phyloP scores from a whole-genome alignment of 2,113 vertebrate genomes.

The Thamnaconus septentrionalis region DNA sequence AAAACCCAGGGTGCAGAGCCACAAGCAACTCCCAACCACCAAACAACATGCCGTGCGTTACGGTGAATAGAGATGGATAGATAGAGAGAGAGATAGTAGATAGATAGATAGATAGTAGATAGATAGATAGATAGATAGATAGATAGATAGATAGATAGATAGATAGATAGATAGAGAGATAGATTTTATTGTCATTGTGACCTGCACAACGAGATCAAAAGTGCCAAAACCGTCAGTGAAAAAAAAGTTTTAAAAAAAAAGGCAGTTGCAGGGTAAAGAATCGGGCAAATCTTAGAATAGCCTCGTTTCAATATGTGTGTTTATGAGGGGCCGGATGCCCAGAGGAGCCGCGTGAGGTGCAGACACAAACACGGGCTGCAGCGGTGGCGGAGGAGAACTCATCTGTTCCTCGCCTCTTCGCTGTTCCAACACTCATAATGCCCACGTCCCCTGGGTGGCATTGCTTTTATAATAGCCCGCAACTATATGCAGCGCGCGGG shows the following conservation, averaged over 20 bases:
- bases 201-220: too few relatives aligned
- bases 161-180: too few relatives aligned
- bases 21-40: too few relatives aligned
- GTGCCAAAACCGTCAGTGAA: too few relatives aligned
- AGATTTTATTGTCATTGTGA: too few relatives aligned
- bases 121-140: too few relatives aligned
- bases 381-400: slow-evolving; percentile 48
- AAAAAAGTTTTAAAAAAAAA: too few relatives aligned
- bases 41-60: too few relatives aligned
- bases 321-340: slow-evolving; percentile 53
- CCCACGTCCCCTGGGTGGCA: slow-evolving; percentile 63
- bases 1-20: not conserved
- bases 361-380: slow-evolving; percentile 46
- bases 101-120: too few relatives aligned
- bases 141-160: too few relatives aligned
- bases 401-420: slow-evolving; percentile 62
- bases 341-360: slow-evolving; percentile 45
- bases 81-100: too few relatives aligned
- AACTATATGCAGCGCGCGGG: slow-evolving; percentile 48
- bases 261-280: slow-evolving; percentile 4
- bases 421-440: slow-evolving; percentile 69
- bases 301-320: slow-evolving; percentile 48
- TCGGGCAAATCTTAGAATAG: slow-evolving; percentile 36
- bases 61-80: too few relatives aligned
- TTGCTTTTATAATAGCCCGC: slow-evolving; percentile 65